Conservation (phyloP, 2,113 vertebrate genomes). For the Cyanoramphus novaezelandiae region DNA sequence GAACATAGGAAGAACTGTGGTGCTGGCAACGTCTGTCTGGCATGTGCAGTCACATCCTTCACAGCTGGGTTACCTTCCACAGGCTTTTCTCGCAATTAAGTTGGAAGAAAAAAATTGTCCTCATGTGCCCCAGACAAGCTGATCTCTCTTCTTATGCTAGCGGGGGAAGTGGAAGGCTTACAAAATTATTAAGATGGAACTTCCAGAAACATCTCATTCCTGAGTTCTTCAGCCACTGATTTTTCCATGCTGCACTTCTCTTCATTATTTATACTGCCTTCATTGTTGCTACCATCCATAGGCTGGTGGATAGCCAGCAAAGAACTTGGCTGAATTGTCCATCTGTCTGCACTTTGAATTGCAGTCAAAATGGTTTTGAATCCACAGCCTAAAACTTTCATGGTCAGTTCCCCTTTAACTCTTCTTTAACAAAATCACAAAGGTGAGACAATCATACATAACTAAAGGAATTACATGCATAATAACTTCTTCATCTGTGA, state of each 20-base stretch:
- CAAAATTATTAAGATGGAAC: background rate
- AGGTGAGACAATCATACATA: background rate
- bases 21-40: background rate
- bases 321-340: background rate
- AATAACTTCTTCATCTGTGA: background rate
- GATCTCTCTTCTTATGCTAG: background rate
- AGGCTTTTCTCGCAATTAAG: background rate
- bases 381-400: background rate
- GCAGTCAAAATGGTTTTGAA: slow-evolving; percentile 2
- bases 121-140: background rate
- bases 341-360: background rate
- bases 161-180: background rate
- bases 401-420: background rate
- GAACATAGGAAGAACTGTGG: background rate
- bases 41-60: background rate
- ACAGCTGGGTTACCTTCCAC: background rate
- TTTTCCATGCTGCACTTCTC: background rate
- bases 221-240: background rate
- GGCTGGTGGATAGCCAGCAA: background rate
- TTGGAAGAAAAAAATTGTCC: background rate
- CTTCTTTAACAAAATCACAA: background rate
- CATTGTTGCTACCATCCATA: background rate
- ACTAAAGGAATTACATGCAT: background rate
- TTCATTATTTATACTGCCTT: background rate
- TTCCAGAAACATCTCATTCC: background rate